Percentiles rank a stretch among this genome's conserved stretches.
phyloP scores from a whole-genome alignment of 2,797 vertebrate species.

The Lagocephalus sceleratus region DNA sequence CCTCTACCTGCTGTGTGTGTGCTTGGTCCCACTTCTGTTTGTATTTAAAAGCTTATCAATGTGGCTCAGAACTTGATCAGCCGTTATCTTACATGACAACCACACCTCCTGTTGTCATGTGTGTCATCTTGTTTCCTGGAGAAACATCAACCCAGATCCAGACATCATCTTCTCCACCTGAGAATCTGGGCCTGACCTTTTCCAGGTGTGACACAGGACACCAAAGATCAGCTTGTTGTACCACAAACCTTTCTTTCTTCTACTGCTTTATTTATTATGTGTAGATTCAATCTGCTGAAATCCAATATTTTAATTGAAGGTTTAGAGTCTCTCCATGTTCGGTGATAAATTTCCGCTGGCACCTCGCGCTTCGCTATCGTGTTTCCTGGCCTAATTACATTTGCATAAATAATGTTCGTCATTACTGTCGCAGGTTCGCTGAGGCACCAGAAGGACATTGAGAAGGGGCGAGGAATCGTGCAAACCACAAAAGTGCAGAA shows the following conservation, averaged over 20 bases:
- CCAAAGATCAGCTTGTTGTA: conserved; percentile 45
- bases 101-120: no score
- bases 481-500: conserved; percentile 34
- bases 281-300: conserved; percentile 97
- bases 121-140: no score
- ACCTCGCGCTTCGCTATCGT: conserved; percentile 85
- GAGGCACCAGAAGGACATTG: conserved; percentile 66
- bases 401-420: conserved; percentile 98
- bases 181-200: conserved; percentile 43
- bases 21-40: no score
- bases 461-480: conserved; percentile 32
- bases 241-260: conserved; percentile 70
- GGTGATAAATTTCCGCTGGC: conserved; percentile 95
- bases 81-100: no score
- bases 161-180: conserved; percentile 33
- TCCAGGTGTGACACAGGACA: conserved; percentile 41
- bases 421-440: conserved; percentile 86
- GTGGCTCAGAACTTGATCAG: no score
- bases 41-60: no score
- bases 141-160: conserved; percentile 34
- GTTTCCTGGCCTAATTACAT: conserved; percentile 96
- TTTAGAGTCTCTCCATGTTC: conserved; percentile 88
- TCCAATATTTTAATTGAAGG: conserved; percentile 98
- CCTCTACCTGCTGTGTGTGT: no score
- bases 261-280: conserved; percentile 93